Evolutionary conservation across 2,797 vertebrate genomes (phyloP).

Genomic region (Melanotaenia maccullochi): DNA sequence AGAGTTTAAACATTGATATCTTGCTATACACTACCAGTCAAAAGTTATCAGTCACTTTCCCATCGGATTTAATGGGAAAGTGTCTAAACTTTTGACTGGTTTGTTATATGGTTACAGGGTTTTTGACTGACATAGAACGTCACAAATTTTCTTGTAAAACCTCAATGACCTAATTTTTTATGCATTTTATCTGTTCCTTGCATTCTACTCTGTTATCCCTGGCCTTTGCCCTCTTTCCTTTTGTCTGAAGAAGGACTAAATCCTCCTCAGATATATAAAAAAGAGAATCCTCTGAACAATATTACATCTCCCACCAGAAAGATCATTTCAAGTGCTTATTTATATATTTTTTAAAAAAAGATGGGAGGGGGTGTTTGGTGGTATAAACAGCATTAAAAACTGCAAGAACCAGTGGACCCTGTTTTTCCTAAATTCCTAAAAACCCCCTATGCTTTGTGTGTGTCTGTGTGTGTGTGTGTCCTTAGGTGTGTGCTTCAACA

Average conservation of each 20-base stretch:
- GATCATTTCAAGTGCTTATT: slow-evolving; percentile 11
- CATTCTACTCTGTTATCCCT: slow-evolving; percentile 17
- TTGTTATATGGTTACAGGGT: neutral
- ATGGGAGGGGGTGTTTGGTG: too few species aligned
- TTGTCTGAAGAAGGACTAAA: slow-evolving; percentile 38
- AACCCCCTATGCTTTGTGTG: slow-evolving; percentile 19
- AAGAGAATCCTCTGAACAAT: slow-evolving; percentile 48
- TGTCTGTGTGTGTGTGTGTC: slow-evolving; percentile 33
- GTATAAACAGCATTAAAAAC: neutral
- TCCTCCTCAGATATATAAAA: slow-evolving; percentile 49
- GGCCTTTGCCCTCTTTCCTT: slow-evolving; percentile 33
- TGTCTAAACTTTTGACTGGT: too few species aligned
- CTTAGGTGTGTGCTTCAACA: slow-evolving; percentile 28
- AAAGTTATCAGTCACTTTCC: too few species aligned
- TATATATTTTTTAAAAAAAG: neutral
- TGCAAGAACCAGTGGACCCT: slow-evolving; percentile 31
- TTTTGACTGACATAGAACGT: neutral
- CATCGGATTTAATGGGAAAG: too few species aligned
- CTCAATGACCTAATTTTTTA: neutral
- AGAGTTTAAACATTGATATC: neutral
- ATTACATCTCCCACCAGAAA: slow-evolving; percentile 15
- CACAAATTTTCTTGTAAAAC: neutral
- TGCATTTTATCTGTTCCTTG: slow-evolving; percentile 31
- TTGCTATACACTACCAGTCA: neutral
- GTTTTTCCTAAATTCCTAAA: slow-evolving; percentile 30